phyloP scores from a whole-genome alignment of 2,113 vertebrate species.

The Chelonoidis abingdonii region DNA sequence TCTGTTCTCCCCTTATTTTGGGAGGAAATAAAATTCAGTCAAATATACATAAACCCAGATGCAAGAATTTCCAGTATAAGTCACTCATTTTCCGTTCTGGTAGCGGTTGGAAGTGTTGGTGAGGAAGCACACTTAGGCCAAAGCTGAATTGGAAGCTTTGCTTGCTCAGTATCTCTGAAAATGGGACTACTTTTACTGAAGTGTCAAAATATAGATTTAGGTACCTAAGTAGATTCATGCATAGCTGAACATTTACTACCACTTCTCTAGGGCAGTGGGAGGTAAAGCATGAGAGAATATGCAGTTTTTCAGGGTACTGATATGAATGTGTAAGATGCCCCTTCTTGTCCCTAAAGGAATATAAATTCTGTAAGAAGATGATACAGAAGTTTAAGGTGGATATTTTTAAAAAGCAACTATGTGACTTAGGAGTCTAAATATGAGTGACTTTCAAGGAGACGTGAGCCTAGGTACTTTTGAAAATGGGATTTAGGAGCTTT shows the following conservation, averaged over 20 bases:
- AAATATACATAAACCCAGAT: not conserved
- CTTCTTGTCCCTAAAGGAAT: not conserved
- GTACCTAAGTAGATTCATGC: not conserved
- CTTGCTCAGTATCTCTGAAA: not conserved
- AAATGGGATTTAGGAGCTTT: not conserved
- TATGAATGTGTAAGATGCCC: not conserved
- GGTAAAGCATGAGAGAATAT: slow-evolving; percentile 20
- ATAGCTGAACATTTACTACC: not conserved
- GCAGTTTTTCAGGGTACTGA: not conserved
- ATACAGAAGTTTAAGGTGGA: not conserved
- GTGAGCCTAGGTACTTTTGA: not conserved
- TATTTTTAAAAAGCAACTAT: slow-evolving; percentile 13
- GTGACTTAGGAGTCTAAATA: slow-evolving; percentile 42
- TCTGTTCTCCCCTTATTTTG: too few relatives aligned
- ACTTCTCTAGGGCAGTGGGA: not conserved
- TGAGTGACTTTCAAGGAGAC: not conserved
- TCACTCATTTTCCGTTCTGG: not conserved
- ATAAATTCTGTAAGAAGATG: not conserved
- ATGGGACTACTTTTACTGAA: not conserved
- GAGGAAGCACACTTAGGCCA: not conserved
- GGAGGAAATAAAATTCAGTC: too few relatives aligned
- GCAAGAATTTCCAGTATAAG: not conserved
- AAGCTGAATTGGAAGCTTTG: not conserved
- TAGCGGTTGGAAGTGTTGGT: not conserved
- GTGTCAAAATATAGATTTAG: not conserved